Evolutionary conservation across 2,888 invertebrate species (phyloP), one percentile per base, ranked within the genome.

Genomic region (Drosophila mulleri): DNA sequence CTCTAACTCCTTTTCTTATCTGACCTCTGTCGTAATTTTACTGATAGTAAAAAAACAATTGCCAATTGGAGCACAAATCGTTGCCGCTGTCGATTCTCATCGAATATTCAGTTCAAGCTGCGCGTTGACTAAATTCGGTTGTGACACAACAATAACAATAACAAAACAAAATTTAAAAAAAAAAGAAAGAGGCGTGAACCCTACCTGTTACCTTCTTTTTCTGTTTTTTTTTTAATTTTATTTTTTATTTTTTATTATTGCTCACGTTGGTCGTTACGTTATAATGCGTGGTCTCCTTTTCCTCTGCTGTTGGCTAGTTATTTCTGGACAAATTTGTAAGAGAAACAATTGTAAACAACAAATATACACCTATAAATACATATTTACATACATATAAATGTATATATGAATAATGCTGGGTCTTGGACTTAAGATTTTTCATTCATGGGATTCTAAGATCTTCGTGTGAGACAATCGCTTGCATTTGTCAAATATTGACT

Each of bases 11-110:
- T 9, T 42, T 6, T 58, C 70, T 87, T 83, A 83, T 83, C 82
- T 61, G 45, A 50, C 32, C 42, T 56, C 41, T 35, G 48, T 47
- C 58, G 23, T 32, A 41, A 26, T 20, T 26, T 37, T 45, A 54
- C 78, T 80, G 82, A 82, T 82, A 83, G 61, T 57, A 60, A 54
- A 12, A 60, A 32, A 50, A 20, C 12, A 50, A 86, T 83, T 88
- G 86, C 59, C 81, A 85, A 83, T 80, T 83, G 86, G 48, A 63
- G 52, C 57, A 57, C 2, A 50, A 29, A 53, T 45, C 44, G 57
- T 53, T 66, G 59, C 39, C 44, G n/a, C 12, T 45, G 52, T 71
- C 61, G 50, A 63, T 69, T 41, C 45, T 54, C 47, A 44, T 32
- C 18, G 26, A 26, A n/a, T 52, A 50, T 63, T 75, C 41, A 87